These are phyloP conservation scores for Eristalinus aeneus DNA, from an alignment of 2,888 invertebrate genomes.

Conservation along the genomic window DNA sequence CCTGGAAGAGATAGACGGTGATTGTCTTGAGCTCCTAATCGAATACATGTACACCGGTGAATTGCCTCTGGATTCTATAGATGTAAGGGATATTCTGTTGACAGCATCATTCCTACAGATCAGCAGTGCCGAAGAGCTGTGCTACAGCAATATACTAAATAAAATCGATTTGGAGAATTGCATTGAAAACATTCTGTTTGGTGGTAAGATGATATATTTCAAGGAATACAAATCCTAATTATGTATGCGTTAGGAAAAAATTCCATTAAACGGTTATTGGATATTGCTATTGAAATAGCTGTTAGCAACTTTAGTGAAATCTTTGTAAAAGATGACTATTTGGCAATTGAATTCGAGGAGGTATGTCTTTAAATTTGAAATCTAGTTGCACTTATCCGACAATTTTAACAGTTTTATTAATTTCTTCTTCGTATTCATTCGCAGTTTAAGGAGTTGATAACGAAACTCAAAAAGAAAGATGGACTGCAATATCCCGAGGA, in stretches of 20 bases:
- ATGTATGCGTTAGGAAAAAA: constrained; percentile 51
- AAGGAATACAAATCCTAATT: not conserved
- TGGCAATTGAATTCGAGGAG: constrained; percentile 59
- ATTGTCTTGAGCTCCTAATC: constrained; percentile 72
- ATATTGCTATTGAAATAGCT: constrained; percentile 32
- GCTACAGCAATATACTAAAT: constrained; percentile 71
- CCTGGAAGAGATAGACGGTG: constrained; percentile 72
- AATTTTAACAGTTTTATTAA: too few species aligned
- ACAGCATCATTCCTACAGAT: constrained; percentile 74
- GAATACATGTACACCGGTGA: constrained; percentile 74
- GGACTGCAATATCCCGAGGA: constrained; percentile 14
- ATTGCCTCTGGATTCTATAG: constrained; percentile 71
- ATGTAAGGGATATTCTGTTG: constrained; percentile 73
- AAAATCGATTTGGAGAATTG: constrained; percentile 73
- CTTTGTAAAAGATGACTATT: constrained; percentile 44
- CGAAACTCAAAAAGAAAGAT: constrained; percentile 4
- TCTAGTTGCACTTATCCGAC: too few species aligned
- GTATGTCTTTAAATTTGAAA: constrained; percentile 18
- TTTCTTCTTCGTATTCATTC: too few species aligned
- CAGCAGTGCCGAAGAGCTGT: constrained; percentile 73
- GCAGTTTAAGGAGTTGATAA: constrained; percentile 35
- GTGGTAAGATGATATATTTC: constrained; percentile 58
- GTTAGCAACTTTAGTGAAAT: constrained; percentile 53
- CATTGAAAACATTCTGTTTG: constrained; percentile 74
- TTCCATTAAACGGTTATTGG: constrained; percentile 45